A percentile compares a stretch with the other conserved stretches of the same genome.
Evolutionary conservation across 2,888 invertebrate species (phyloP).

Genomic region (Cryptocephalus primarius): DNA sequence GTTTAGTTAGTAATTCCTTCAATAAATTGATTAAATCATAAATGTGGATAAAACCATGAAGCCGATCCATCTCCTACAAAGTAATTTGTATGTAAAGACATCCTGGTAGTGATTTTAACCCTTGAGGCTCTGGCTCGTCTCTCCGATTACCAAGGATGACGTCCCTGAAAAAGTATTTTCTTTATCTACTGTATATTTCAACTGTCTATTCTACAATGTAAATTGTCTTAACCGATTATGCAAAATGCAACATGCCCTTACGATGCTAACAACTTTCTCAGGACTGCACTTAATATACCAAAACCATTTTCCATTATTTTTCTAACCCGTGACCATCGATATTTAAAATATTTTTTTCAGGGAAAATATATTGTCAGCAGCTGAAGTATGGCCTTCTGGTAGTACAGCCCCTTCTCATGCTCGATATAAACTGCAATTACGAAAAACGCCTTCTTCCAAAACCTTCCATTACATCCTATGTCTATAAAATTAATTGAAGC

Average conservation of each 20-base stretch:
- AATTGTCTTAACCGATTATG: neutral
- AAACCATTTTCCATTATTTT: slow-evolving; percentile 8
- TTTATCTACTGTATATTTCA: neutral
- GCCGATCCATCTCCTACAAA: slow-evolving; percentile 2
- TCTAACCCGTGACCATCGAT: slow-evolving; percentile 5
- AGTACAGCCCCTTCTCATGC: slow-evolving; percentile 4
- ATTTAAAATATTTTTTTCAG: slow-evolving; percentile 7
- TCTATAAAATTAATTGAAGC: slow-evolving; percentile 14
- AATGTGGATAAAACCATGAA: too few relatives aligned
- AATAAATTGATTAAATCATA: too few relatives aligned
- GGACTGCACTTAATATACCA: slow-evolving; percentile 5
- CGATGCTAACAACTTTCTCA: slow-evolving; percentile 1
- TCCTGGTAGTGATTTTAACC: neutral
- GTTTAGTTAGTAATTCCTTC: neutral
- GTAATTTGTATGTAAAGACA: neutral
- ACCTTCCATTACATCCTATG: slow-evolving; percentile 12
- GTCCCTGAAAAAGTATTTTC: neutral
- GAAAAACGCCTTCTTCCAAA: slow-evolving; percentile 14
- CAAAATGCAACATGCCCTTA: neutral
- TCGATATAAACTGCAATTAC: slow-evolving; percentile 6
- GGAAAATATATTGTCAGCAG: slow-evolving; percentile 18
- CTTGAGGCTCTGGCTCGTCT: neutral
- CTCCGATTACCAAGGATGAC: slow-evolving; percentile 2
- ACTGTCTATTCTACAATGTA: neutral
- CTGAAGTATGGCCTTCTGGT: slow-evolving; percentile 10